Conservation (phyloP, 1,140 invertebrate species). For the Pogonomyrmex barbatus region DNA sequence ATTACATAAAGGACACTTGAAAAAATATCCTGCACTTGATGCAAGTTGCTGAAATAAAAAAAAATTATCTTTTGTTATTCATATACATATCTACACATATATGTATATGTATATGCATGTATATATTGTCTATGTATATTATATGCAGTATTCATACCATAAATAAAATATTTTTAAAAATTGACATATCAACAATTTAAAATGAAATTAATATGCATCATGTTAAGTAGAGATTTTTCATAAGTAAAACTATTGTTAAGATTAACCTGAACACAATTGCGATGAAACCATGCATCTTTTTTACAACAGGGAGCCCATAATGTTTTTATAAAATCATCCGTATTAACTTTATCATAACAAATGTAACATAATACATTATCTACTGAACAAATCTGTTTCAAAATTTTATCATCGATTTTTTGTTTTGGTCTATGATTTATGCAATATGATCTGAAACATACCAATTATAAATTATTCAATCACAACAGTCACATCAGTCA, state of each 20-base stretch:
- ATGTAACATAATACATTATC: conserved; percentile 85
- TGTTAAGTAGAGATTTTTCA: not conserved
- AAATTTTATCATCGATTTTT: conserved; percentile 80
- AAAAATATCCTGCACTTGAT: conserved; percentile 89
- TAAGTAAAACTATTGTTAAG: not conserved
- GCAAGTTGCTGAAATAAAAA: conserved; percentile 87
- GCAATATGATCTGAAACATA: conserved; percentile 87
- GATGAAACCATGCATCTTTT: conserved; percentile 88
- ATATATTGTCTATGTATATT: no score
- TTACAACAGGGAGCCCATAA: conserved; percentile 89
- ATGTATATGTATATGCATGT: no score
- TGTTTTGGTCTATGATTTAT: conserved; percentile 87
- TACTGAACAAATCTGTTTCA: conserved; percentile 70
- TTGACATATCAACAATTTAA: no score
- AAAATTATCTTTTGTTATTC: conserved; percentile 24
- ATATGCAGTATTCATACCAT: no score
- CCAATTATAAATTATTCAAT: conserved; percentile 17
- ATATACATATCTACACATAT: no score
- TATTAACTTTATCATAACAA: conserved; percentile 86
- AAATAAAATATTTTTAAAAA: no score
- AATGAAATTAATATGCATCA: no score
- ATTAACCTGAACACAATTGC: conserved; percentile 87
- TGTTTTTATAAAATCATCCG: conserved; percentile 81
- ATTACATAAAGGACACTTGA: conserved; percentile 90
- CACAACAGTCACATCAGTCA: not conserved